Evolutionary conservation across 2,113 vertebrate genomes (phyloP).

Genomic region (Rhinolophus ferrumequinum): DNA sequence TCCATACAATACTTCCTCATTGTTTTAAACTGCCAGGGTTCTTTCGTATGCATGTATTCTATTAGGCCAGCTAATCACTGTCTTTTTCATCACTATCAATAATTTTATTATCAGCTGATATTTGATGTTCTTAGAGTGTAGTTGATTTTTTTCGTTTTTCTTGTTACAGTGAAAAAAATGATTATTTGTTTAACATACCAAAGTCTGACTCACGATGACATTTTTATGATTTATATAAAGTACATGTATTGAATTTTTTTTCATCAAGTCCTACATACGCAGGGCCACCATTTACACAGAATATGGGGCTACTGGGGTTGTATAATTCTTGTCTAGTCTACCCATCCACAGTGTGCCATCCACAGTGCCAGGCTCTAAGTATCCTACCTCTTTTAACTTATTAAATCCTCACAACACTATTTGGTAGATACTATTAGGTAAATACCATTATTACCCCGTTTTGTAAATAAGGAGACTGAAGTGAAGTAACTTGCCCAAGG

Average conservation of each 20-base stretch:
- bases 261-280: constrained; percentile 3
- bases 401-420: constrained; percentile 1
- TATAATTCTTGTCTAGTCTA: background rate
- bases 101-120: constrained; percentile 14
- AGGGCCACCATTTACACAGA: constrained; percentile 10
- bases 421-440: background rate
- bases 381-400: constrained; percentile 32
- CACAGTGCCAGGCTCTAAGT: background rate
- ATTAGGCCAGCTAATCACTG: background rate
- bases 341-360: background rate
- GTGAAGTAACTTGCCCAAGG: constrained; percentile 9
- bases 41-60: background rate
- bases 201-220: background rate
- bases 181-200: constrained; percentile 25
- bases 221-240: constrained; percentile 25
- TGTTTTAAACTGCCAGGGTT: constrained; percentile 40
- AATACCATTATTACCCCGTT: background rate
- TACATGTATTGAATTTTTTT: constrained; percentile 37
- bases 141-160: constrained; percentile 48
- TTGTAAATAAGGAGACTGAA: constrained; percentile 25
- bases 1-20: background rate
- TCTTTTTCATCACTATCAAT: constrained; percentile 29
- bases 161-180: constrained; percentile 17
- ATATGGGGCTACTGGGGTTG: background rate
- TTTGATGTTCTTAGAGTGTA: background rate